Base-by-base conservation (phyloP, 2,888 invertebrate genomes). In the Bombyx huttoni region DNA sequence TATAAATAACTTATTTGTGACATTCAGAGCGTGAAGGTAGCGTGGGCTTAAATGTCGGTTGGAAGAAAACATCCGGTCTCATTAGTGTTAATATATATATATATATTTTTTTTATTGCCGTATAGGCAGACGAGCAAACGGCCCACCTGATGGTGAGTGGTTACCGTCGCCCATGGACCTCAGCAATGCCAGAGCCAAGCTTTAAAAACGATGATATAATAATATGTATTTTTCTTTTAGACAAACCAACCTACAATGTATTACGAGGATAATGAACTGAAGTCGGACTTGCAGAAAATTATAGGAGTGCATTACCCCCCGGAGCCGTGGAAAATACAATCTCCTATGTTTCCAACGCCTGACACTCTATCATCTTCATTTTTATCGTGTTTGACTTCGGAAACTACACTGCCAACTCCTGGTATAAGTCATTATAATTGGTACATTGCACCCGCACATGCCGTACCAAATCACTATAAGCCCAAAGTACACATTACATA, bases 361-460 rank as follows among this genome's bases (percentile, higher is more conserved):
- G 64, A 74, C 14, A 86, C 87, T 0, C 48, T 57, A 5, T 87
- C 87, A 0, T 87, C 87, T 1, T 78, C 81, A 0, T 87, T 87
- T 54, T n/a, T 85, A 33, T 86, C 87, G 1, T 50, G 79, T 0
- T 50, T 65, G 12, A 85, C 86, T 8, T 86, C 87, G 0, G 73
- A 72, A 1, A 78, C 78, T 0, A 87, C 87, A 0, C 49, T 83
- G 1, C 80, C 86, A 1, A 86, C 86, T 1, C 86, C 86, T 67
- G 87, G 87, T 86, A 58, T 47, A 10, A 7, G 8, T 7, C 9
- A 10, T 40, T 40, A 40, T 2, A 10, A 5, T 40, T 10, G 8
- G 12, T 40, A 40, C 12, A 40, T 24, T 24, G 24, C 24, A 24
- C 5, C 24, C 24, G 5, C 24, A 5, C 24, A 24, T 3, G 5